Evolutionary conservation across 2,797 vertebrate species (phyloP).

Genomic region (Pseudomugil tenellus): DNA sequence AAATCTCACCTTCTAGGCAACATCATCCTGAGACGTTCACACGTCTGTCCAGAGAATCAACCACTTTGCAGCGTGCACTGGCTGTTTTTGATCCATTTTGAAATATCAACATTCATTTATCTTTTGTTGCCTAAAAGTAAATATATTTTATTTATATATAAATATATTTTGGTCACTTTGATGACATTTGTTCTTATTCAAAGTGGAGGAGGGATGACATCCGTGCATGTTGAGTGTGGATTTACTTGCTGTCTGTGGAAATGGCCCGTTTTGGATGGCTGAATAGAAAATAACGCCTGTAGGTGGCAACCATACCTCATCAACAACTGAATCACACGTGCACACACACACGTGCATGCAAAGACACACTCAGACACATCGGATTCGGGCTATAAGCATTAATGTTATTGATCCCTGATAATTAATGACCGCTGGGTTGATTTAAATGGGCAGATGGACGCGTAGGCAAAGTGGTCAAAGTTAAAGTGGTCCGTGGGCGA

Average conservation of each 20-base stretch:
- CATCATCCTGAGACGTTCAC: background rate
- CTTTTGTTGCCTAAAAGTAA: background rate
- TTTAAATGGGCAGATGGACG: conserved; percentile 60
- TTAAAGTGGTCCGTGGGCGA: conserved; percentile 69
- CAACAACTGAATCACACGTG: conserved; percentile 48
- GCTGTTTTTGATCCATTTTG: no score
- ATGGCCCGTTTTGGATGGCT: conserved; percentile 53
- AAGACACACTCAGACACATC: conserved; percentile 18
- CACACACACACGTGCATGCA: conserved; percentile 16
- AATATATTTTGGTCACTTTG: background rate
- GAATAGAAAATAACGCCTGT: conserved; percentile 74
- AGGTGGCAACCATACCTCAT: conserved; percentile 85
- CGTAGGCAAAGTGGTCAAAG: conserved; percentile 65
- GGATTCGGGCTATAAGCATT: conserved; percentile 57
- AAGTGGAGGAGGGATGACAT: conserved; percentile 15
- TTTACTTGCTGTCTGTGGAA: conserved; percentile 50
- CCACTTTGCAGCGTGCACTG: no score
- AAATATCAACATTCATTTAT: no score
- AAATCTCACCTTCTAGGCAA: conserved; percentile 4
- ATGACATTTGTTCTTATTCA: background rate
- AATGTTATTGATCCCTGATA: conserved; percentile 76
- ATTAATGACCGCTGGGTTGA: conserved; percentile 68
- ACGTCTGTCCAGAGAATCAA: no score
- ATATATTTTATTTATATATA: no score
- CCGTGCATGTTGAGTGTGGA: conserved; percentile 33